These are phyloP conservation scores for Helobdella robusta DNA, from an alignment of 2,888 invertebrate genomes.

Conservation along the genomic window DNA sequence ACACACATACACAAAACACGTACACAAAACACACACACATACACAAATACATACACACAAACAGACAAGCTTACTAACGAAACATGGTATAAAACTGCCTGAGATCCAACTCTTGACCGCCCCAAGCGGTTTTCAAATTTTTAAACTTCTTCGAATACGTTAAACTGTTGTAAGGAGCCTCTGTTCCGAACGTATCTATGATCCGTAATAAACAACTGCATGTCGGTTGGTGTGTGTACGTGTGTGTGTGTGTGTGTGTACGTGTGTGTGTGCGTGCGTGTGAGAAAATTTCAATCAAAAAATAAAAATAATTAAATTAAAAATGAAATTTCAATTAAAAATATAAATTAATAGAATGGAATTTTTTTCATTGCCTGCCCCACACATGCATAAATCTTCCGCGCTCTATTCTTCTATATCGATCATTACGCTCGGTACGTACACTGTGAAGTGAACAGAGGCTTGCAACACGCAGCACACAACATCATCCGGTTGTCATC, in stretches of 20 bases:
- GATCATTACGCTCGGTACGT: too few species aligned
- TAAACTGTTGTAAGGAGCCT: conserved; percentile 50
- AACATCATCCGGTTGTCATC: too few species aligned
- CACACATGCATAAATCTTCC: too few species aligned
- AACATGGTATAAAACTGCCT: conserved; percentile 50
- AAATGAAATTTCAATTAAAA: too few species aligned
- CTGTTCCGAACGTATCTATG: conserved; percentile 52
- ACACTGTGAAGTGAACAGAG: too few species aligned
- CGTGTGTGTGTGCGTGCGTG: background rate
- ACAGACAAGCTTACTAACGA: conserved; percentile 40
- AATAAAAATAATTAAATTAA: too few species aligned
- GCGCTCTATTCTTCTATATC: too few species aligned
- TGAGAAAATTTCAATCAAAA: background rate
- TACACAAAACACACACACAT: background rate
- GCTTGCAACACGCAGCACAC: too few species aligned
- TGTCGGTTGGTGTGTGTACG: too few species aligned
- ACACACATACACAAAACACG: background rate
- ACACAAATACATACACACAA: background rate
- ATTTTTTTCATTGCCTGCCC: too few species aligned
- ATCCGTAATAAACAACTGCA: conserved; percentile 50
- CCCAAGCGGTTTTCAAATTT: conserved; percentile 48
- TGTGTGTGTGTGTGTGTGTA: background rate
- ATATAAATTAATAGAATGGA: too few species aligned
- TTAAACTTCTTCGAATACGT: conserved; percentile 40
- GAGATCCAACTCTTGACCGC: conserved; percentile 50